These are phyloP conservation scores for Thera britannica DNA, from an alignment of 2,888 invertebrate genomes.

Conservation along the genomic window DNA sequence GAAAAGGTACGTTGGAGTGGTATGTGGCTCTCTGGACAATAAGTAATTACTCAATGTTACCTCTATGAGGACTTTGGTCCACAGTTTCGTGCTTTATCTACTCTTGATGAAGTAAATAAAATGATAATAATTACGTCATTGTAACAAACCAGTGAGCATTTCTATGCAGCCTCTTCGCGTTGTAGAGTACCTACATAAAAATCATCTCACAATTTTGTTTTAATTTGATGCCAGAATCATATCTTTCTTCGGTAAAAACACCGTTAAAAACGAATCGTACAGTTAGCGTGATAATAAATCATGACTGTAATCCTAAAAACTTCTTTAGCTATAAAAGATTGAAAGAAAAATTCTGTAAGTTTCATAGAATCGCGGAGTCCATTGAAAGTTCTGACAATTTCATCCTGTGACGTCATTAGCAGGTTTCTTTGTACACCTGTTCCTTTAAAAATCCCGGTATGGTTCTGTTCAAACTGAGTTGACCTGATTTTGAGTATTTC, in stretches of 20 bases:
- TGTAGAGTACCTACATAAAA: too few relatives aligned
- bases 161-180: too few relatives aligned
- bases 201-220: too few relatives aligned
- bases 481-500: slow-evolving; percentile 15
- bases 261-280: too few relatives aligned
- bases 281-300: slow-evolving; percentile 7
- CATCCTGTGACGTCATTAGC: slow-evolving; percentile 23
- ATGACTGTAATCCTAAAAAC: slow-evolving; percentile 9
- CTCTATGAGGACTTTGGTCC: neutral
- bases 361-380: slow-evolving; percentile 7
- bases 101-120: too few relatives aligned
- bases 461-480: slow-evolving; percentile 20
- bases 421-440: slow-evolving; percentile 27
- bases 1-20: slow-evolving; percentile 9
- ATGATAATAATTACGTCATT: too few relatives aligned
- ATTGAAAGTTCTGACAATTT: slow-evolving; percentile 20
- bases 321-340: slow-evolving; percentile 7
- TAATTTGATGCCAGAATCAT: too few relatives aligned
- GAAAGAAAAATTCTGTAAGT: slow-evolving; percentile 3
- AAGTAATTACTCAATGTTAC: slow-evolving; percentile 14
- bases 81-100: neutral
- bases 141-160: too few relatives aligned
- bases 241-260: too few relatives aligned
- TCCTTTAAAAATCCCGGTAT: slow-evolving; percentile 20
- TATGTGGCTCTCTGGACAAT: slow-evolving; percentile 4